phyloP scores from a whole-genome alignment of 2,797 vertebrate species.

The Zalophus californianus region DNA sequence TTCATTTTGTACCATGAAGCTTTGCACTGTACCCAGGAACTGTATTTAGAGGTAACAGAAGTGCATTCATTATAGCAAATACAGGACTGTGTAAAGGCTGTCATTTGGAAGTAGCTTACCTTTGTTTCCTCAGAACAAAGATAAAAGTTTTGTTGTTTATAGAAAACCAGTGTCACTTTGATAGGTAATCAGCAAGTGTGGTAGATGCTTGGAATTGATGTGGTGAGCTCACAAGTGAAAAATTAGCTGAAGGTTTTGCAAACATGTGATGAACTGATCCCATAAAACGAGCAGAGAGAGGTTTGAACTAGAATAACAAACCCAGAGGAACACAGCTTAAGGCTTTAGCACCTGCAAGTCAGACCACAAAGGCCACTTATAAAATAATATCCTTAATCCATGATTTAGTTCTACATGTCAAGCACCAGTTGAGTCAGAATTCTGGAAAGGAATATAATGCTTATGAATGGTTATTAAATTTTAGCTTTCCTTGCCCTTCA shows the following conservation, averaged over 20 bases:
- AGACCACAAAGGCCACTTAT: background rate
- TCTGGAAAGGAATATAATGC: background rate
- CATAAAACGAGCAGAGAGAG: background rate
- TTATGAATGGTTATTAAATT: background rate
- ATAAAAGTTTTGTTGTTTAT: background rate
- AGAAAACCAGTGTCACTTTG: constrained; percentile 3
- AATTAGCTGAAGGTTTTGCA: background rate
- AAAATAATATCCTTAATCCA: background rate
- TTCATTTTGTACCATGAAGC: background rate
- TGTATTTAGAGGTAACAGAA: background rate
- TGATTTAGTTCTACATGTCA: constrained; percentile 46
- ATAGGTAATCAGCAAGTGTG: background rate
- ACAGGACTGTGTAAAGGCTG: background rate
- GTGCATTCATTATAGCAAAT: background rate
- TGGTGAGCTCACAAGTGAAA: constrained; percentile 10
- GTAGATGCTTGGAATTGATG: background rate
- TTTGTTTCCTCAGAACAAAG: background rate
- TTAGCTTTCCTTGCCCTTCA: background rate
- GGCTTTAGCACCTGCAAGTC: background rate
- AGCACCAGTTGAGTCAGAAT: constrained; percentile 50
- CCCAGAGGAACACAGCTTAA: background rate
- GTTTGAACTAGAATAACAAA: background rate
- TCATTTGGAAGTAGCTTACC: background rate
- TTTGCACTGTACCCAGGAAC: background rate
- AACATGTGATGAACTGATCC: background rate